Evolutionary conservation across 1,140 invertebrate species (phyloP).

Genomic region (Tetragonula clypearis): DNA sequence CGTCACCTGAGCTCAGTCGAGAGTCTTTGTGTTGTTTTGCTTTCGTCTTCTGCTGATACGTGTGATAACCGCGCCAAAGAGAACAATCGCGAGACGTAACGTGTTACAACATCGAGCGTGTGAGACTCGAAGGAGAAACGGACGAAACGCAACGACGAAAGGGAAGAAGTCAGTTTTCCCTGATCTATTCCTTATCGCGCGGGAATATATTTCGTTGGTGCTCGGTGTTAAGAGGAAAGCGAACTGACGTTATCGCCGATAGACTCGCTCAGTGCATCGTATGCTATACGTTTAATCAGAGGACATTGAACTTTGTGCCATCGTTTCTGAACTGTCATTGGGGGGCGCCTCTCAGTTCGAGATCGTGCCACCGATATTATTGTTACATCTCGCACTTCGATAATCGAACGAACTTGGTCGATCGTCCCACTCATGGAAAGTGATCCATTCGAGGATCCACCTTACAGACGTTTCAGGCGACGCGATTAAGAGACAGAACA

Average conservation of each 20-base stretch:
- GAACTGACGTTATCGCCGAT: background rate
- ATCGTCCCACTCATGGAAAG: conserved; percentile 75
- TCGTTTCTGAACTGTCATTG: conserved; percentile 30
- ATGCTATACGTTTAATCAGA: conserved; percentile 16
- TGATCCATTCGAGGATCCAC: conserved; percentile 78
- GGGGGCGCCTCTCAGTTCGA: background rate
- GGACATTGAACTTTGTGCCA: conserved; percentile 36
- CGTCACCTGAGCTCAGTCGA: conserved; percentile 77
- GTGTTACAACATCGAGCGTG: conserved; percentile 10
- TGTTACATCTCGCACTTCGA: background rate
- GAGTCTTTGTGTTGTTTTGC: conserved; percentile 70
- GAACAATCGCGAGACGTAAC: conserved; percentile 36
- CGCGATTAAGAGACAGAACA: conserved; percentile 57
- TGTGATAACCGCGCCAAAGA: conserved; percentile 56
- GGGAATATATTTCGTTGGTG: conserved; percentile 33
- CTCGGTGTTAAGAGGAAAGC: background rate
- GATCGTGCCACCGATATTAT: background rate
- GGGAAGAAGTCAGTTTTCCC: background rate
- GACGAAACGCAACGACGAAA: background rate
- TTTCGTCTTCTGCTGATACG: conserved; percentile 37
- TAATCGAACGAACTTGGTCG: no score
- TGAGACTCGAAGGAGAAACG: background rate
- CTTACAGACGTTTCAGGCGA: conserved; percentile 73
- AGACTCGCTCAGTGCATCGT: conserved; percentile 36
- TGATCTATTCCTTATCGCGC: background rate